These are phyloP conservation scores for Aix galericulata DNA, from an alignment of 2,113 vertebrate genomes.

Conservation along the genomic window DNA sequence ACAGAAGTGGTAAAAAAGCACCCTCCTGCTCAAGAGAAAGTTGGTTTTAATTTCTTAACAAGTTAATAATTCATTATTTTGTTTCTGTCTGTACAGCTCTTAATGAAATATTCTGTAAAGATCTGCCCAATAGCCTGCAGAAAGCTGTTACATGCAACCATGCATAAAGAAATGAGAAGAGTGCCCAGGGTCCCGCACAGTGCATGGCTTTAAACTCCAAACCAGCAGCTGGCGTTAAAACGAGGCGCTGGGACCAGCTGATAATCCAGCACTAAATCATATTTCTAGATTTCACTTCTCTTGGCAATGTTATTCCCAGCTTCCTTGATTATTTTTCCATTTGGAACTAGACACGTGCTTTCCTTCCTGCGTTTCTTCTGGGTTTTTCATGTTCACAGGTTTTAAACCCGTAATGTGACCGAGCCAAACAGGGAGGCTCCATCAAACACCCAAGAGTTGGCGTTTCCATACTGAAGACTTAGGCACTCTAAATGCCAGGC, in stretches of 20 bases:
- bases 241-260: neutral
- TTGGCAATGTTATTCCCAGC: neutral
- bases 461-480: neutral
- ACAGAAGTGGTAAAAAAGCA: neutral
- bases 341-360: neutral
- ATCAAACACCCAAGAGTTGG: neutral
- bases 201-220: neutral
- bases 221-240: neutral
- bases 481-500: neutral
- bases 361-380: neutral
- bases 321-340: neutral
- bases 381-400: neutral
- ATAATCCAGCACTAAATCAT: neutral
- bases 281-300: neutral
- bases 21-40: neutral
- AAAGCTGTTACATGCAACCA: neutral
- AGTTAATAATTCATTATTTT: slow-evolving; percentile 6
- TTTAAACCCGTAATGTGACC: neutral
- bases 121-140: neutral
- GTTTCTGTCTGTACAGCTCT: neutral
- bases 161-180: neutral
- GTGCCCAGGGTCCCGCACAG: neutral
- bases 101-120: neutral
- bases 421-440: neutral
- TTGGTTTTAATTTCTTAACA: neutral